Percentiles rank a stretch among this genome's conserved stretches.
Evolutionary conservation across 2,888 invertebrate species (phyloP).

Genomic region (Yponomeuta plumbellus): DNA sequence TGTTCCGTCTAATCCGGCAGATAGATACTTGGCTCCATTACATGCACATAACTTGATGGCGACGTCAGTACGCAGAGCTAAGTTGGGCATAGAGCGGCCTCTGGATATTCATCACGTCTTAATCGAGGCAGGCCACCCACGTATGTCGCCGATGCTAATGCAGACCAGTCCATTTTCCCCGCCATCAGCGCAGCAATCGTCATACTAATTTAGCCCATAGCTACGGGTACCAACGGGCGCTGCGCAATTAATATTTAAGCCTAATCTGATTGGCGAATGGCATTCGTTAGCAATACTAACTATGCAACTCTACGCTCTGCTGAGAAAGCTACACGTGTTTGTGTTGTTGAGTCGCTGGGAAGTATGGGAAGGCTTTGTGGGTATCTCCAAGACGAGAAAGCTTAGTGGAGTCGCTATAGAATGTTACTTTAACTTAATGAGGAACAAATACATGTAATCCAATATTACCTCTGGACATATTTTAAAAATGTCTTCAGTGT

Average conservation of each 20-base stretch:
- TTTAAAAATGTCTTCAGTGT: too few species aligned
- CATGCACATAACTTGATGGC: constrained; percentile 2
- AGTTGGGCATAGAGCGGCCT: constrained; percentile 22
- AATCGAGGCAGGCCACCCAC: constrained; percentile 69
- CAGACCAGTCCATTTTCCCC: constrained; percentile 53
- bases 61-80: neutral
- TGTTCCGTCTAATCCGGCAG: neutral
- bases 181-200: constrained; percentile 67
- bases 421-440: neutral
- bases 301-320: constrained; percentile 23
- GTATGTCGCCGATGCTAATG: constrained; percentile 46
- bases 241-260: constrained; percentile 76
- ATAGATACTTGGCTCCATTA: neutral
- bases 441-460: neutral
- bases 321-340: constrained; percentile 15
- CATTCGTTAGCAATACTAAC: constrained; percentile 68
- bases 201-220: constrained; percentile 66
- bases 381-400: neutral
- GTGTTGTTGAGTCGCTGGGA: constrained; percentile 6
- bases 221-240: constrained; percentile 45
- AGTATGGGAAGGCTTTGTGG: neutral
- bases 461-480: too few species aligned
- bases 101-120: constrained; percentile 63
- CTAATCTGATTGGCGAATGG: constrained; percentile 66
- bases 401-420: neutral